These are phyloP conservation scores for Dinothrombium tinctorium DNA, from an alignment of 1,140 invertebrate genomes.

Conservation along the genomic window DNA sequence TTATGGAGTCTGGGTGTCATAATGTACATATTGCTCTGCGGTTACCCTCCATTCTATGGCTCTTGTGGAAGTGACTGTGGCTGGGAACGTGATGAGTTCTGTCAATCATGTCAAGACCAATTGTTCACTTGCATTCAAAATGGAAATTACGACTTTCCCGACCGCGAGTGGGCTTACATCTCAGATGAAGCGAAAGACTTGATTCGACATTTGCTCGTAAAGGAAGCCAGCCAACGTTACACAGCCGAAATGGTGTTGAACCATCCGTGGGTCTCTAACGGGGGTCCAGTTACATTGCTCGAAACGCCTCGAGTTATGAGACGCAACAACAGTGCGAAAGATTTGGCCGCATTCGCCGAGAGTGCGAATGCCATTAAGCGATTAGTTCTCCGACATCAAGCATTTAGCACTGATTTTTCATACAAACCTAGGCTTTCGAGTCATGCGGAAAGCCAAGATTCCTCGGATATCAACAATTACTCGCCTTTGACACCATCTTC, in stretches of 20 bases:
- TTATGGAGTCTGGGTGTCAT: constrained; percentile 94
- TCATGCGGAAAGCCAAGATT: no score
- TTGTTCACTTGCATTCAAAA: constrained; percentile 40
- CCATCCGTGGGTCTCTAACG: constrained; percentile 51
- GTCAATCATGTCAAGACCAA: constrained; percentile 41
- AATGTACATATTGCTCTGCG: constrained; percentile 86
- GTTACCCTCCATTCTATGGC: constrained; percentile 90
- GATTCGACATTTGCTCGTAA: constrained; percentile 61
- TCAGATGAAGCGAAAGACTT: constrained; percentile 80
- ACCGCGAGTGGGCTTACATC: constrained; percentile 64
- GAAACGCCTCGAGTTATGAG: constrained; percentile 62
- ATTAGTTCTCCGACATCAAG: constrained; percentile 74
- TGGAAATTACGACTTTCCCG: constrained; percentile 70
- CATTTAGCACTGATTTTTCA: constrained; percentile 30
- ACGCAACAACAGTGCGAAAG: constrained; percentile 72
- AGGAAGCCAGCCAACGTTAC: constrained; percentile 51
- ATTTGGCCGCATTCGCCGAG: constrained; percentile 73
- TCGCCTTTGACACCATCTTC: no score
- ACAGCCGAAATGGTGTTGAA: constrained; percentile 60
- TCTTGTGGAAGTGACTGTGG: constrained; percentile 76
- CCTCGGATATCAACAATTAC: no score
- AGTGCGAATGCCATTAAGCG: constrained; percentile 80
- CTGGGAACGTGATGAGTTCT: constrained; percentile 82
- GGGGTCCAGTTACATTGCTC: constrained; percentile 28
- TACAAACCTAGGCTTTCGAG: no score